Evolutionary conservation across 2,888 invertebrate genomes (phyloP), one percentile per base, ranked within the genome.

Genomic region (Lysandra bellargus): DNA sequence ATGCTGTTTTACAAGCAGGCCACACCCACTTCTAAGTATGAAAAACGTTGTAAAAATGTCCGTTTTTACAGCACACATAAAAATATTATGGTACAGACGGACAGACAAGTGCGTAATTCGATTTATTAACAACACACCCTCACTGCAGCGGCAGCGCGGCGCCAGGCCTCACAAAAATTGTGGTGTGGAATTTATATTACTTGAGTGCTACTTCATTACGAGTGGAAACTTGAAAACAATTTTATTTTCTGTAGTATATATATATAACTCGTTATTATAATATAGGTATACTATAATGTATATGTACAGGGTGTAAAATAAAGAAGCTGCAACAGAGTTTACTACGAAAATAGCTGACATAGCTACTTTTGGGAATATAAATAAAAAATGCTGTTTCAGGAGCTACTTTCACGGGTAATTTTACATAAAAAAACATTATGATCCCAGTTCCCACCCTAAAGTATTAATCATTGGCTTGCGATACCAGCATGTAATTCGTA

Each of bases 111-210:
- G 69, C 33, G 33, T 69, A 69, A 69, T 69, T 69, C 69, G 69
- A 37, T 69, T 69, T 69, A 69, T 33, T 69, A 69, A 37, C 64
- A 23, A 64, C 69, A 69, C 33, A 33, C 69, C 69, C 69, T 33
- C 64, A 64, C 14, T 69, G 64, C 64, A 69, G 33, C 69, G 69
- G 14, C 69, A 69, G 69, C 14, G 33, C 69, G 69, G 69, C 69
- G 69, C 69, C 69, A 69, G 69, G 69, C 69, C 33, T 33, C 69
- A 69, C 69, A 37, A 69, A 69, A 69, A 37, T 69, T 69, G 69
- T 69, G 33, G 69, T 33, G 69, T 37, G 69, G 69, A 69, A 69
- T 37, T 69, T 69, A 69, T 37, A 69, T 69, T 69, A 69, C 37
- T 14, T 69, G 14, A 4, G 33, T 14, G 33, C 12, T 33, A 37